Evolutionary conservation across 2,113 vertebrate genomes (phyloP).

Genomic region (Silurus meridionalis): DNA sequence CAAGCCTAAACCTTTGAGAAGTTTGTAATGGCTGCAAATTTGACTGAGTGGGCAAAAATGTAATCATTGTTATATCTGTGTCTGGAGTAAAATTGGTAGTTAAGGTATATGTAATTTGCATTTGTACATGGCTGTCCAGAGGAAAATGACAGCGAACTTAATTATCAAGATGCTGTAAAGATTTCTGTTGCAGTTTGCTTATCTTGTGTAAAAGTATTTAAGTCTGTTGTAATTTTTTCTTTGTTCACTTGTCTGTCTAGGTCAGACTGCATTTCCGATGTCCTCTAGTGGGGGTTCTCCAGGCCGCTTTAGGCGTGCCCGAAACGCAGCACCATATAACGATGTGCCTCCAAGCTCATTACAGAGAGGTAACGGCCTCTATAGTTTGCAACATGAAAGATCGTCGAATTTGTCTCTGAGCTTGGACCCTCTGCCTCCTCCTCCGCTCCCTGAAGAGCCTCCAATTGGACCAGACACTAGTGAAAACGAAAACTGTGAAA

Average conservation of each 20-base stretch:
- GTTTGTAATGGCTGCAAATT: background rate
- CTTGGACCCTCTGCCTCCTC: conserved; percentile 79
- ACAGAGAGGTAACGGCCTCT: conserved; percentile 43
- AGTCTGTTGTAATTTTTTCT: background rate
- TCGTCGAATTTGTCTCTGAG: conserved; percentile 67
- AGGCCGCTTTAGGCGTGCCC: conserved; percentile 67
- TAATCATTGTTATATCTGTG: background rate
- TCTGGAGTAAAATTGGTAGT: background rate
- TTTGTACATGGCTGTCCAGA: background rate
- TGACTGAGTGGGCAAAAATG: background rate
- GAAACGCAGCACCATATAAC: conserved; percentile 68
- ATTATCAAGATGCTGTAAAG: background rate
- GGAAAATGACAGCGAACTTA: background rate
- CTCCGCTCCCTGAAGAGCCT: conserved; percentile 83
- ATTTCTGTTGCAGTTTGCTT: background rate
- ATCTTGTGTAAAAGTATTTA: background rate
- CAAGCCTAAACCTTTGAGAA: background rate
- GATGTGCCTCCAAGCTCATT: conserved; percentile 67
- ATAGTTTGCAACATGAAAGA: conserved; percentile 60
- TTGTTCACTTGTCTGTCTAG: conserved; percentile 52
- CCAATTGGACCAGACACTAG: conserved; percentile 78
- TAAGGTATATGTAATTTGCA: background rate
- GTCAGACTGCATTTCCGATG: conserved; percentile 70
- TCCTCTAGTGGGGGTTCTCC: conserved; percentile 65
- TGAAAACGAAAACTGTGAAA: conserved; percentile 67